These are phyloP conservation scores for Phaethornis superciliosus DNA, from an alignment of 2,113 vertebrate species.

Conservation along the genomic window DNA sequence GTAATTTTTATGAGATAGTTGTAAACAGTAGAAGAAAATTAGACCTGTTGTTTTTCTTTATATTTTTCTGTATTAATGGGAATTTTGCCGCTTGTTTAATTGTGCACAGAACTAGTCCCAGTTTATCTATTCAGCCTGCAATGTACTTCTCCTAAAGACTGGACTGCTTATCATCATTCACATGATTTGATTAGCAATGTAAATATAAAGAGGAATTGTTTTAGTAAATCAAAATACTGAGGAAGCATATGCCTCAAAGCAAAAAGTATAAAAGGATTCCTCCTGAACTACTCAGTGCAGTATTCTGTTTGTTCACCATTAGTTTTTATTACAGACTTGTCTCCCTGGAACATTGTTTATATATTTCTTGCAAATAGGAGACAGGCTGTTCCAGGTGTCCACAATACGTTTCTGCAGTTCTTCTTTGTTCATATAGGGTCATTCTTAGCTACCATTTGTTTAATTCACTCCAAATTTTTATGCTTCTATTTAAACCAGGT, in stretches of 20 bases:
- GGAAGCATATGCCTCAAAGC: not conserved
- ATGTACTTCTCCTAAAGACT: not conserved
- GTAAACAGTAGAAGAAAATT: not conserved
- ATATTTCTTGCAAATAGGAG: conserved; percentile 61
- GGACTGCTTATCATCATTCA: not conserved
- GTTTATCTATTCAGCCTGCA: not conserved
- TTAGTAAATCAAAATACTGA: not conserved
- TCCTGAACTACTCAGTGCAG: conserved; percentile 17
- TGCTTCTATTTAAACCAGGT: conserved; percentile 61
- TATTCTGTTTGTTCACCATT: conserved; percentile 39
- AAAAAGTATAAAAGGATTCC: not conserved
- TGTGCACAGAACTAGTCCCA: not conserved
- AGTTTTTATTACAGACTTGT: conserved; percentile 59
- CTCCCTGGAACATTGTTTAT: conserved; percentile 43
- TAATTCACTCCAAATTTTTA: conserved; percentile 62
- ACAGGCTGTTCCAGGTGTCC: conserved; percentile 55
- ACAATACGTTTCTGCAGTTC: conserved; percentile 35
- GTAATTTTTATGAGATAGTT: not conserved
- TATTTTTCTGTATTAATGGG: not conserved
- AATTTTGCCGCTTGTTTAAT: not conserved
- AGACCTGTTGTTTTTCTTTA: not conserved
- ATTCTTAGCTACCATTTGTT: conserved; percentile 63
- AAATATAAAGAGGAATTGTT: not conserved
- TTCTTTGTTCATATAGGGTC: conserved; percentile 42
- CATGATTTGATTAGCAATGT: not conserved